These are phyloP conservation scores for Aphidius gifuensis DNA, from an alignment of 1,140 invertebrate species.

Conservation along the genomic window DNA sequence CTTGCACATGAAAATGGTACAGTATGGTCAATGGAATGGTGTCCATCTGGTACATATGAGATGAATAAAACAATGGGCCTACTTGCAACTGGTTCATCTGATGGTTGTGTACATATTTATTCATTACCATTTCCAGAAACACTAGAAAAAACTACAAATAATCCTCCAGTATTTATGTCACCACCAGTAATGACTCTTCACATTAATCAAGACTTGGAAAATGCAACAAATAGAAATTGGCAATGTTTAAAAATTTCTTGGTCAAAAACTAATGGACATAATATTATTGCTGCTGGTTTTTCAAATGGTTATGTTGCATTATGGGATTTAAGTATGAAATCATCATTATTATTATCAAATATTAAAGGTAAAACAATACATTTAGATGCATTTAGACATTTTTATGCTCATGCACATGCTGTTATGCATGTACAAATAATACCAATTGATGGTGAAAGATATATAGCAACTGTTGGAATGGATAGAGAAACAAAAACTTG, in stretches of 20 bases:
- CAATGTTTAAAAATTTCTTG: constrained; percentile 53
- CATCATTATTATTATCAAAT: constrained; percentile 52
- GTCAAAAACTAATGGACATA: constrained; percentile 49
- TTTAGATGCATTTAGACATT: constrained; percentile 46
- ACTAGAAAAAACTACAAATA: constrained; percentile 29
- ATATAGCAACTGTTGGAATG: constrained; percentile 48
- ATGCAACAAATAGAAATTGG: constrained; percentile 39
- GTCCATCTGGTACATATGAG: constrained; percentile 68
- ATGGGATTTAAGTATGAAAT: constrained; percentile 58
- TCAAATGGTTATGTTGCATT: constrained; percentile 62
- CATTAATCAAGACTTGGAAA: constrained; percentile 34
- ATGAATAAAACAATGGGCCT: constrained; percentile 61
- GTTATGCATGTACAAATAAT: constrained; percentile 48
- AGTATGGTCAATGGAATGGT: constrained; percentile 71
- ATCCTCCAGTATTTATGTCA: constrained; percentile 45
- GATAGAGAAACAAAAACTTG: constrained; percentile 55
- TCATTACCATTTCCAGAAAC: constrained; percentile 58
- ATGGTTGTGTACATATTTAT: constrained; percentile 63
- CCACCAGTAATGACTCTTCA: constrained; percentile 47
- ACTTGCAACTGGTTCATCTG: constrained; percentile 66
- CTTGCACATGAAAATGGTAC: constrained; percentile 65
- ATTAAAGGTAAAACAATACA: constrained; percentile 42
- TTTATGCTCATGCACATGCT: constrained; percentile 51
- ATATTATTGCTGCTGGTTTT: constrained; percentile 61
- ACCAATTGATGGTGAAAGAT: constrained; percentile 44